Evolutionary conservation across 2,888 invertebrate genomes (phyloP), one percentile per base, ranked within the genome.

Genomic region (Cotesia congregata): DNA sequence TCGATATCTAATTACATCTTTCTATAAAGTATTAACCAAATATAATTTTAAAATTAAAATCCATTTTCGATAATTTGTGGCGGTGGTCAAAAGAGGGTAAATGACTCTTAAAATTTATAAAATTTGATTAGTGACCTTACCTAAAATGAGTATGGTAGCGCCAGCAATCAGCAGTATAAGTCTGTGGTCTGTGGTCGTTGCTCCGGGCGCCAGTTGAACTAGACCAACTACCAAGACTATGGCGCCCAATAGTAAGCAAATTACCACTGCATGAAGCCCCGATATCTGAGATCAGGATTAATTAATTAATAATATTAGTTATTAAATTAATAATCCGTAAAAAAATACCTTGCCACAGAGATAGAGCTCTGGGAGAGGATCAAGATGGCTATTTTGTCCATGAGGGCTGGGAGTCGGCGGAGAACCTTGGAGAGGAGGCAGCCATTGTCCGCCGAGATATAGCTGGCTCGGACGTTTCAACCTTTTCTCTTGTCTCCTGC

Each of bases 121-220:
- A 30, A 30, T 30, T 30, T 30, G 0, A 30, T 30, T 30, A 30
- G 50, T 50, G 17, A 12, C 12, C 83, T 85, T 81, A 77, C 95
- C 95, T 38, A 93, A 87, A n/a, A 93, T 90, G 67, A 94, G 91
- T 41, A 94, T 91, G 75, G 92, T 91, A 2, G 91, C 92, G 6
- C 94, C 94, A 5, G 93, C 92, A 39, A 93, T 93, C 89, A 94
- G 92, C 83, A 94, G 91, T 84, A 93, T 92, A 88, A 93, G 94
- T 82, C 94, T 93, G 88, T 95, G 94, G 85, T 94, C 94, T 9
- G 94, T 94, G 67, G 94, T 94, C 85, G 94, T 94, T 30, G 95
- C 95, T 64, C 94, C 94, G 17, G 95, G 95, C 38, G 94, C 94
- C 83, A 95, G 90, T 90, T 95, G 95, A 83, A 95, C 95, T 88